These are phyloP conservation scores for Condylostylus longicornis DNA, from an alignment of 1,140 invertebrate species.

Conservation along the genomic window DNA sequence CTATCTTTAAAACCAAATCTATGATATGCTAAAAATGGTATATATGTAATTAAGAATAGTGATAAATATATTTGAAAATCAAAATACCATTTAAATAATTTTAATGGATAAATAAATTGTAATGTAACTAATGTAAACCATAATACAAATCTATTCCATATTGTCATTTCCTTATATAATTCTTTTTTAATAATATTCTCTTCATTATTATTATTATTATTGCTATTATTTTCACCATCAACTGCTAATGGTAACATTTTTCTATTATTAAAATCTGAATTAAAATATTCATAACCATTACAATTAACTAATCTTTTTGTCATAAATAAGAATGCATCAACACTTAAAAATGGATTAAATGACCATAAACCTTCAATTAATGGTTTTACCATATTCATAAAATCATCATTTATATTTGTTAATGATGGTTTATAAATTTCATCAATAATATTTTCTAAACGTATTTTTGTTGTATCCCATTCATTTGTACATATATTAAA, in stretches of 20 bases:
- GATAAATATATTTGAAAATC: conserved; percentile 1
- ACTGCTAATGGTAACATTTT: neutral
- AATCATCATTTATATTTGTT: neutral
- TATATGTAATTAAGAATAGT: conserved; percentile 1
- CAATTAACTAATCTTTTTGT: conserved; percentile 1
- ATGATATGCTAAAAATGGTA: conserved; percentile 6
- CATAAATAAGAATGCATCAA: neutral
- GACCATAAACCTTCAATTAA: conserved; percentile 5
- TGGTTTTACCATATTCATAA: neutral
- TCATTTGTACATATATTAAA: conserved; percentile 6
- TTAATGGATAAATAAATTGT: neutral
- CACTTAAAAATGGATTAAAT: conserved; percentile 4
- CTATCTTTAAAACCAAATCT: conserved; percentile 2
- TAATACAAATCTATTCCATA: neutral
- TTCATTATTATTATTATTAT: too few relatives aligned
- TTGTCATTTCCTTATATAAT: neutral
- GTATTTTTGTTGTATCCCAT: conserved; percentile 1
- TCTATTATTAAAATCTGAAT: neutral
- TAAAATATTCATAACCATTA: conserved; percentile 1
- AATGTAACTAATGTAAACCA: neutral
- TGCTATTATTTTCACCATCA: too few relatives aligned
- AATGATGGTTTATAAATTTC: conserved; percentile 4
- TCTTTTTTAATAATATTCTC: too few relatives aligned
- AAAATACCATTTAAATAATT: conserved; percentile 1
- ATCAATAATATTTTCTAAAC: conserved; percentile 2